Evolutionary conservation across 1,140 invertebrate species (phyloP), one percentile per base, ranked within the genome.

Genomic region (Globodera rostochiensis): DNA sequence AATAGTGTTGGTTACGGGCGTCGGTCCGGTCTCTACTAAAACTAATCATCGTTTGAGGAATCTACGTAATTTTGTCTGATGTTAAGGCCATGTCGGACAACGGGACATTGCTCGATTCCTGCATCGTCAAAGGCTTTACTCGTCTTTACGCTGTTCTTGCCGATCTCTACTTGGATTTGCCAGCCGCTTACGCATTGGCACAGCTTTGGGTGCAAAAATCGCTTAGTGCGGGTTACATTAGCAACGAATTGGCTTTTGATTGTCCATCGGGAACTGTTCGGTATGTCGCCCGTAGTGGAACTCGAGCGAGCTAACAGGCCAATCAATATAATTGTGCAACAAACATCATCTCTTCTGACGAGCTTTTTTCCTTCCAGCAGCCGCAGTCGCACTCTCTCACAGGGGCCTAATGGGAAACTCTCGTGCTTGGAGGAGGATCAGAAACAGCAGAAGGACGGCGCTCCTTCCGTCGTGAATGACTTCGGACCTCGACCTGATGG

Each of bases 171-270:
- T 57, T 85, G 36, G 84, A 85, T 47, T 74, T 85, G 50, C 84
- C 84, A 47, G 85, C 84, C 21, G 84, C 85, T 25, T 85, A 85
- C 47, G 50, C 83, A 45, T 74, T 85, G 36, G 86, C 85, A n/a
- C 71, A 83, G 13, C 69, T 82, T n/a, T 85, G 85, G 85, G 82
- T 85, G 5, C 46, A 87, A 25, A 85, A 85, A 47, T 82, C 81
- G 19, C 49, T 49, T 11, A 82, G 87, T 21, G 19, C 46, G 6
- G 84, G 81, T 19, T 74, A 86, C 9, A 77, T 85, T 53, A 36
- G 47, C 53, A 45, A 82, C 3, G 80, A 71, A 11, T 60, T 86
- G n/a, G 82, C 81, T 36, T 67, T 19, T n/a, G 47, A 60, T 11
- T 84, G 86, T 69, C 84, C 84, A 19, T 49, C 21, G 8, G 80